Percentiles rank a stretch among this genome's conserved stretches.
These are phyloP conservation scores for Tillus elongatus DNA, from an alignment of 2,888 invertebrate species.

Conservation along the genomic window DNA sequence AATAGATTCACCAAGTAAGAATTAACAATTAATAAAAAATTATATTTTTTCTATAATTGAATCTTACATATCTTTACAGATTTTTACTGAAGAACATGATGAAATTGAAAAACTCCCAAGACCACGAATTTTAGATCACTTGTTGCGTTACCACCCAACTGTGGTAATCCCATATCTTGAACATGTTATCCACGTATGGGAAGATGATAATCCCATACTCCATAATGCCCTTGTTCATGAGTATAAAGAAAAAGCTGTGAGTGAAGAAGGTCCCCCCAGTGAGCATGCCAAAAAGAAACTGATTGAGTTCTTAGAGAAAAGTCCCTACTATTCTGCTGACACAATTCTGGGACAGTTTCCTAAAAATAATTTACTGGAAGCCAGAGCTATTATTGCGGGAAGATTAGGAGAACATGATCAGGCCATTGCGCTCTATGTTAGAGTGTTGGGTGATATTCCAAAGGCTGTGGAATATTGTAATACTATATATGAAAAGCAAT, in stretches of 20 bases:
- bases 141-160: constrained; percentile 69
- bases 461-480: constrained; percentile 82
- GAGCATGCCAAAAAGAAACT: constrained; percentile 55
- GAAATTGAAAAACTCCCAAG: constrained; percentile 87
- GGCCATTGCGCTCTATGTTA: constrained; percentile 85
- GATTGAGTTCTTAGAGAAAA: constrained; percentile 70
- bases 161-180: constrained; percentile 90
- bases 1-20: too few relatives aligned
- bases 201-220: constrained; percentile 72
- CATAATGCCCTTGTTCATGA: constrained; percentile 88
- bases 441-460: constrained; percentile 73
- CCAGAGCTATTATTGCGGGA: constrained; percentile 89
- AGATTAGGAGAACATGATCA: constrained; percentile 85
- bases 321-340: constrained; percentile 75
- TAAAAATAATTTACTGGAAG: constrained; percentile 75
- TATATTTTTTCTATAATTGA: constrained; percentile 5
- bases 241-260: constrained; percentile 64
- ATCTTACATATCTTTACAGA: constrained; percentile 34
- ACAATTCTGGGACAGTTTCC: constrained; percentile 81
- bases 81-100: constrained; percentile 77
- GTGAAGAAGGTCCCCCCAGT: constrained; percentile 29
- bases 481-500: constrained; percentile 48
- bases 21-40: not conserved
- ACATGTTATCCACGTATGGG: constrained; percentile 85
- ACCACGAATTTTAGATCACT: constrained; percentile 78